Percentiles rank a stretch among this genome's conserved stretches.
These are phyloP conservation scores for Monopterus albus DNA, from an alignment of 2,113 vertebrate species.

Conservation along the genomic window DNA sequence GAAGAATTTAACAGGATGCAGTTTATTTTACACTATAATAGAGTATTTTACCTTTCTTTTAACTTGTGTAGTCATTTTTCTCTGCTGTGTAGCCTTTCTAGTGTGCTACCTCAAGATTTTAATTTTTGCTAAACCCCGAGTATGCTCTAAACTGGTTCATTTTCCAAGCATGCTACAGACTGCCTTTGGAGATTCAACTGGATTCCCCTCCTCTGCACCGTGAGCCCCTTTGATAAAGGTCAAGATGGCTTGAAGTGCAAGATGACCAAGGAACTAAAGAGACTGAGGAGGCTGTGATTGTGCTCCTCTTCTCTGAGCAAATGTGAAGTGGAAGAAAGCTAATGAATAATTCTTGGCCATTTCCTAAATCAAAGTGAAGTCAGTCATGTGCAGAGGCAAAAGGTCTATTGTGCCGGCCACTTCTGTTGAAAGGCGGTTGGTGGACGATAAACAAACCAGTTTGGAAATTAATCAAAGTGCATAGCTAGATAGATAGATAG, in stretches of 20 bases:
- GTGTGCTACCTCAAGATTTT: too few relatives aligned
- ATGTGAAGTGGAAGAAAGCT: constrained; percentile 47
- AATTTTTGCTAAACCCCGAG: too few relatives aligned
- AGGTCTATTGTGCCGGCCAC: constrained; percentile 38
- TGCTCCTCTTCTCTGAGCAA: constrained; percentile 37
- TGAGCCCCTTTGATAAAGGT: constrained; percentile 43
- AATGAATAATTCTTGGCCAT: constrained; percentile 72
- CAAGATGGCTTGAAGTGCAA: constrained; percentile 65
- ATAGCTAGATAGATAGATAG: neutral
- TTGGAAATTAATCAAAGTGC: constrained; percentile 66
- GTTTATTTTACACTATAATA: too few relatives aligned
- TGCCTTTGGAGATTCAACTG: constrained; percentile 11
- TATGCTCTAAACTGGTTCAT: too few relatives aligned
- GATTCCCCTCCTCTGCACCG: neutral
- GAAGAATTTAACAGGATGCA: too few relatives aligned
- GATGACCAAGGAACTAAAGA: constrained; percentile 49
- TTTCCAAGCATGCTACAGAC: too few relatives aligned
- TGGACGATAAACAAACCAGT: constrained; percentile 62
- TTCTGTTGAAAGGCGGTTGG: constrained; percentile 30
- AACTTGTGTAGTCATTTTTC: too few relatives aligned
- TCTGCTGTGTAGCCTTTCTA: too few relatives aligned
- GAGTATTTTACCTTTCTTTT: too few relatives aligned
- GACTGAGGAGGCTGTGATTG: neutral
- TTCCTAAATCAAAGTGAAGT: constrained; percentile 70
- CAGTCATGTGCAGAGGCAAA: constrained; percentile 24